Evolutionary conservation across 1,140 invertebrate species (phyloP), one percentile per base, ranked within the genome.

Genomic region (Antheraea pernyi): DNA sequence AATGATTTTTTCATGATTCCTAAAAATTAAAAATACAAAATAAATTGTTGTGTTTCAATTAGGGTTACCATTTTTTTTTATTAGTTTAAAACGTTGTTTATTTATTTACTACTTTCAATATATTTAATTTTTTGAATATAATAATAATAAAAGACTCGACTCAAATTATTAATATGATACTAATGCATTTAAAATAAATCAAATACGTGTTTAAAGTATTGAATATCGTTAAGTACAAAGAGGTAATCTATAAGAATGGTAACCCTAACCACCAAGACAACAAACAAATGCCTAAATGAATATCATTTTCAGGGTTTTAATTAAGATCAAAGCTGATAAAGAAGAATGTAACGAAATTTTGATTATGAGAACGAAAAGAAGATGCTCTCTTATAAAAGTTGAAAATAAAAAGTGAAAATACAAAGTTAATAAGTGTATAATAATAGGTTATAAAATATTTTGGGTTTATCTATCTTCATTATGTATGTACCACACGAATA

Each of bases 1-100:
- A 61, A 61, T 22, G 30, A 61, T 61, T 19, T 30, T 30, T 63
- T 63, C 61, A 63, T 63, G 61, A 63, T 63, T 63, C 61, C 61
- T 63, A 36, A 53, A 16, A 53, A 53, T 13, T 16, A 53, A 53
- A 53, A 16, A n/a, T n/a, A n/a, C n/a, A n/a, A n/a, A n/a, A 53
- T 6, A 53, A 16, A 53, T 63, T 63, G 30, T 63, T 37, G 10
- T 63, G 13, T 16, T 36, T 63, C 10, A 63, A 63, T 63, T 63
- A 36, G 61, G 30, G 30, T 63, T 63, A 63, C 61, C 61, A 63
- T 63, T 63, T 63, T 53, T 53, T 11, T 53, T 16, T 53, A 61
- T 61, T 22, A 10, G 4, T 61, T 61, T 61, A 19, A 61, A 4
- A 61, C 8, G 58, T 30, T 1, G 30, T 36, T 36, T 37, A 37